Evolutionary conservation across 2,797 vertebrate genomes (phyloP), one percentile per base, ranked within the genome.

Genomic region (Enteromius afrohamiltoni): DNA sequence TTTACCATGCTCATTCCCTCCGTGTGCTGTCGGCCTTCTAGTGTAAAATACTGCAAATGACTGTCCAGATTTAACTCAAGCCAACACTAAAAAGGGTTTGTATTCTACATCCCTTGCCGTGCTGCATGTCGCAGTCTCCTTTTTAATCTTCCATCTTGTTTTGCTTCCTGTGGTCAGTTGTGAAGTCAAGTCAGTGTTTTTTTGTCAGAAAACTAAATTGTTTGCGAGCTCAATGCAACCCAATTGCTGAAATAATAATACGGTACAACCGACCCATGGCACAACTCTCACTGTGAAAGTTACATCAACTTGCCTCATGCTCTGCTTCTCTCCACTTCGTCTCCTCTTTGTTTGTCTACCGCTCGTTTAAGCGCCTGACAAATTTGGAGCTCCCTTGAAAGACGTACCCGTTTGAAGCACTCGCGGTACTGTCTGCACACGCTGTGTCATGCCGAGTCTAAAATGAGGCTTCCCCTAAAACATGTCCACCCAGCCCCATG

Each of bases 401-500:
- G 69, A 86, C 47, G 55, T 88, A 84, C 8, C 8, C 5, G 29
- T 64, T 71, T 67, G 45, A 81, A 80, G 53, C n/a, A 29, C 45
- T 47, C 1, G 9, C 16, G 11, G 29, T 62, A 34, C 64, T 77
- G 65, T 80, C 64, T 83, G 77, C 55, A 26, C 81, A 73, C n/a
- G 86, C 80, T 49, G 90, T 80, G 86, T 77, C 47, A 64, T n/a
- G 79, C 83, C 76, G 34, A 78, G 77, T 80, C 79, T 81, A 91
- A 89, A 86, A 87, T 4, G 79, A 85, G 88, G 85, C 87, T 88
- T 88, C 82, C 83, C 90, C 75, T 62, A 88, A 93, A 94, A 94
- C 93, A 94, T 94, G 93, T 94, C 94, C 93, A 92, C 94, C 94
- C 94, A 93, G 92, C 87, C 86, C 85, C 85, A 87, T 26, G 26